Conservation (phyloP, 2,797 vertebrate genomes). For the Onychomys leucogaster region DNA sequence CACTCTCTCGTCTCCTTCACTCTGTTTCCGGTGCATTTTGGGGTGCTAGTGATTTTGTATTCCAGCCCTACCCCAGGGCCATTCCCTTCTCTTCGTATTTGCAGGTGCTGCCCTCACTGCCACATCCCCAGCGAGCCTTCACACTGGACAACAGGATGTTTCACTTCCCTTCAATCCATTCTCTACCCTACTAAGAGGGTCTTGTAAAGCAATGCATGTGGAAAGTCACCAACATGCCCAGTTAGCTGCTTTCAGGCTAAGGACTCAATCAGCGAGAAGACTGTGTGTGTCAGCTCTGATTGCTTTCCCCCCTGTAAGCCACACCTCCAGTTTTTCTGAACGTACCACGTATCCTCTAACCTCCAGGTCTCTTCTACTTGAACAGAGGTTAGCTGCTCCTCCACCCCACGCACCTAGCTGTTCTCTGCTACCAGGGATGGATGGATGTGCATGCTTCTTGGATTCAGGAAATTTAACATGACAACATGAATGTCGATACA, state of each 20-base stretch:
- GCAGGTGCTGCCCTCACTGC: neutral
- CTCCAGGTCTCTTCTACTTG: neutral
- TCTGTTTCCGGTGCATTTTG: neutral
- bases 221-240: neutral
- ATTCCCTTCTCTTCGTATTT: neutral
- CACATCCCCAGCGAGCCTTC: neutral
- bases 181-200: neutral
- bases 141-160: neutral
- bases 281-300: neutral
- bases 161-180: neutral
- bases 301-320: neutral
- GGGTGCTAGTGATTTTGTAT: neutral
- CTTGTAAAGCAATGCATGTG: neutral
- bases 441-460: neutral
- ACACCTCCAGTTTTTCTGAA: neutral
- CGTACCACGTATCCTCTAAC: neutral
- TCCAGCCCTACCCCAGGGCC: neutral
- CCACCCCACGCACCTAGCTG: neutral
- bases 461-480: slow-evolving; percentile 57
- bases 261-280: slow-evolving; percentile 6
- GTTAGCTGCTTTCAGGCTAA: neutral
- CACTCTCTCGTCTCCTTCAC: neutral
- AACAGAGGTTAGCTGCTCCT: neutral
- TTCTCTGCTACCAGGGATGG: neutral
- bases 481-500: slow-evolving; percentile 42